Evolutionary conservation across 2,888 invertebrate species (phyloP), one percentile per base, ranked within the genome.

Genomic region (Alloscopus bannaensis): DNA sequence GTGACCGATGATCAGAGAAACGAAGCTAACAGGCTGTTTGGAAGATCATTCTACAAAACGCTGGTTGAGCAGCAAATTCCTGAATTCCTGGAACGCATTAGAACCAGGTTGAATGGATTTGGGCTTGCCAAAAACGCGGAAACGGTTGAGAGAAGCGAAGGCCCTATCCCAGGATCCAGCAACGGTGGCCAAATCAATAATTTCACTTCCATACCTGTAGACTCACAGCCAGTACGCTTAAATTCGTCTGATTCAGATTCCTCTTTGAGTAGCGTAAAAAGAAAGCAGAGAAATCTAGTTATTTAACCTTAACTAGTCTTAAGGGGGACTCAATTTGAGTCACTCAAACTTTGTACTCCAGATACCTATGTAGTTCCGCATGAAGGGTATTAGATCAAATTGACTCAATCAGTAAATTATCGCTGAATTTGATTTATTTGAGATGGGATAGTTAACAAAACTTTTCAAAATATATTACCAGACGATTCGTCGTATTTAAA

Each of bases 1-100:
- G 91, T 94, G n/a, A 93, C 92, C 0, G 88, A 89, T 0, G 92
- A 93, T 86, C 93, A 94, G 87, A 88, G 90, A 24, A 86, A 88
- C 2, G 93, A 93, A 87, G 91, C 93, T 0, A 89, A 89, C 59
- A 89, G 92, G 59, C 87, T 93, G 4, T 93, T 92, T 88, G 91
- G 85, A 52, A 60, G 80, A 28, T 81, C 83, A 18, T 81, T 84
- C 24, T 82, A 81, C 52, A 68, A 73, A 29, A 78, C 76, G 8
- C 47, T 84, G n/a, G 29, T 84, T 40, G 68, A 81, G 13, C 36
- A 82, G 1, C 83, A 76, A 62, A 65, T 84, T 66, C 84, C 83
- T 1, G 76, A 80, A 26, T 84, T 77, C 6, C 45, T 77, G 42
- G 69, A 77, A 2, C 59, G 62, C 22, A 24, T 77, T 22, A 42